Conservation (phyloP, 2,113 vertebrate species). For the Cisticola juncidis region DNA sequence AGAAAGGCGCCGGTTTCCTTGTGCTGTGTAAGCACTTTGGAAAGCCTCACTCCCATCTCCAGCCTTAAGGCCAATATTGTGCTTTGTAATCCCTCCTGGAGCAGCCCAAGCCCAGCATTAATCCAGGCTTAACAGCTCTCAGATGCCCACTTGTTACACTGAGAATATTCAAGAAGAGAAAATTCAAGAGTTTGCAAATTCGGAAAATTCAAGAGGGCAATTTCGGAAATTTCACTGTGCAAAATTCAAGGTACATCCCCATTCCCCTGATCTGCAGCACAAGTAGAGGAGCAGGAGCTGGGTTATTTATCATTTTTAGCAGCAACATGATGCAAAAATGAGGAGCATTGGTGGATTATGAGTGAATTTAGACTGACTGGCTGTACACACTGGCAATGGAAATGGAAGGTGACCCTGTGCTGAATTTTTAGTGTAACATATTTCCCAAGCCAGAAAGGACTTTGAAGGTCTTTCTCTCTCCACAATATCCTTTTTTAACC, state of each 20-base stretch:
- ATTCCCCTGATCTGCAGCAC: neutral
- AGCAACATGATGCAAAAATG: neutral
- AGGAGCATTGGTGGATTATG: accelerated
- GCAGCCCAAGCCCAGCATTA: neutral
- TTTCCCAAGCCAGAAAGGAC: neutral
- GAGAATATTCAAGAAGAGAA: neutral
- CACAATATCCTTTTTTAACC: neutral
- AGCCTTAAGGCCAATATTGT: neutral
- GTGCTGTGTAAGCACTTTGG: neutral
- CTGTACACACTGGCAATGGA: accelerated
- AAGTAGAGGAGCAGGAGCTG: neutral
- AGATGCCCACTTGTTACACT: neutral
- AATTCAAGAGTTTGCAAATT: neutral
- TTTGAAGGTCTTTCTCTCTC: neutral
- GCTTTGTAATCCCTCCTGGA: neutral
- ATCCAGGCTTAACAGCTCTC: neutral
- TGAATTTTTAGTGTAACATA: neutral
- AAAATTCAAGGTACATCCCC: neutral
- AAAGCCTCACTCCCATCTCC: neutral
- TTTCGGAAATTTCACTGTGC: neutral
- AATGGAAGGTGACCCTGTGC: neutral
- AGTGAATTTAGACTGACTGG: neutral
- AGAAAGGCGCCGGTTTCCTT: neutral
- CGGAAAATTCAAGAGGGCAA: neutral
- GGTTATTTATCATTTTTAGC: neutral